Evolutionary conservation across 2,797 vertebrate species (phyloP), one percentile per base, ranked within the genome.

Genomic region (Gallinago stenura): DNA sequence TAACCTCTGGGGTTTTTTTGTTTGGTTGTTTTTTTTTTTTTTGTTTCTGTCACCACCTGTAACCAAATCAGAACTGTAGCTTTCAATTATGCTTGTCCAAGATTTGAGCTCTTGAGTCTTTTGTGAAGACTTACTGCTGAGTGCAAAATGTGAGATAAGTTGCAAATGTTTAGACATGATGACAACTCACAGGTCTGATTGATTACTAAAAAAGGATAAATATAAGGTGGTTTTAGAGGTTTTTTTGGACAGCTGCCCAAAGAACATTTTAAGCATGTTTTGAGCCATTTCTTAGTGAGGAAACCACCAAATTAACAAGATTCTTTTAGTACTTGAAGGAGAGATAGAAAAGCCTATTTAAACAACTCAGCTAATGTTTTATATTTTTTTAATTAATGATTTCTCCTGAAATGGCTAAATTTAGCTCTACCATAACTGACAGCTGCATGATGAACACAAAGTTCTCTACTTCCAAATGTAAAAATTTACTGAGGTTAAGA

Each of bases 161-260:
- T 96, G 75, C 37, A 97, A 93, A 96, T 92, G 54, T 95, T 91
- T 88, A 96, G 76, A 96, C 83, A 84, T 35, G 60, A 91, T 35
- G 94, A 96, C 76, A 94, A 83, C 64, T 75, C 73, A 81, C 25
- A 92, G 76, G 86, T 51, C 88, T 93, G 91, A 96, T 53, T 97
- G 81, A 97, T 96, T 87, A 89, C 64, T 77, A 81, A 77, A 79
- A 93, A 37, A 46, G 56, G 65, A 84, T 86, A 95, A 97, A 95
- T 86, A 88, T 70, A 94, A 95, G 50, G 53, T 92, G 53, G 41
- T 90, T 96, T 92, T 85, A 91, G 90, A 95, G 54, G 50, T 4
- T 0, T 57, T 85, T 95, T 95, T 97, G 90, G 94, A 94, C 1
- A 1, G 65, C 61, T 78, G 48, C 70, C 94, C 82, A 85, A 88